Evolutionary conservation across 53 echinoderm and acorn worm genomes (phyloP), one percentile per base, ranked within the genome.

Genomic region (Paelopatides confundens): DNA sequence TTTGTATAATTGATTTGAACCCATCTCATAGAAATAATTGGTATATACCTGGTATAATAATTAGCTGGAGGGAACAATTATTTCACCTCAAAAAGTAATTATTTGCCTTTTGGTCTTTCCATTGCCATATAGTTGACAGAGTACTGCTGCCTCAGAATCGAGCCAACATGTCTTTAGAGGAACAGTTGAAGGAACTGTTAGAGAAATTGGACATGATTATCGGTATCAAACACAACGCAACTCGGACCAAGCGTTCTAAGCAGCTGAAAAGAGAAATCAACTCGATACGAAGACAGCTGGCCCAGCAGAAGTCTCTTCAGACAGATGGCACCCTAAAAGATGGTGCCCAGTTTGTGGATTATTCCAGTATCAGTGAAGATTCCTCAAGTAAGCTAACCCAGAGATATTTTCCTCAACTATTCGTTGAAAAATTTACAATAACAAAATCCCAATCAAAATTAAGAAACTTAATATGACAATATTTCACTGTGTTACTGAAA

Each of bases 151-250:
- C 95, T n/a, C 92, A 90, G 78, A 95, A 95, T 84, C 88, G 95
- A 65, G 94, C 94, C 13, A 91, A 92, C 68, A 92, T 97, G 90
- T 46, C 88, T 0, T 87, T 97, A 23, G 98, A 97, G 76, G 95
- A 95, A 65, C 98, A 97, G 78, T 92, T 97, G 12, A 92, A 81
- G 23, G 90, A 92, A 31, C 91, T 97, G n/a, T 85, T 97, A 27
- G 98, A 97, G 85, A 97, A 97, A 82, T 91, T 97, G 63, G 98
- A 97, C 89, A 90, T 95, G 74, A 97, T 95, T 5, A 95, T 92
- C 35, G 91, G 90, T 68, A 97, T 97, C 91, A 97, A 97, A 69
- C 95, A 95, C 50, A 88, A 87, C 12, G 92, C 88, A 17, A 95
- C 97, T 37, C 86, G 97, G 12, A 88, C 92, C 82, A 95, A 95